Evolutionary conservation across 2,113 vertebrate species (phyloP).

Genomic region (Malaclemys terrapin): DNA sequence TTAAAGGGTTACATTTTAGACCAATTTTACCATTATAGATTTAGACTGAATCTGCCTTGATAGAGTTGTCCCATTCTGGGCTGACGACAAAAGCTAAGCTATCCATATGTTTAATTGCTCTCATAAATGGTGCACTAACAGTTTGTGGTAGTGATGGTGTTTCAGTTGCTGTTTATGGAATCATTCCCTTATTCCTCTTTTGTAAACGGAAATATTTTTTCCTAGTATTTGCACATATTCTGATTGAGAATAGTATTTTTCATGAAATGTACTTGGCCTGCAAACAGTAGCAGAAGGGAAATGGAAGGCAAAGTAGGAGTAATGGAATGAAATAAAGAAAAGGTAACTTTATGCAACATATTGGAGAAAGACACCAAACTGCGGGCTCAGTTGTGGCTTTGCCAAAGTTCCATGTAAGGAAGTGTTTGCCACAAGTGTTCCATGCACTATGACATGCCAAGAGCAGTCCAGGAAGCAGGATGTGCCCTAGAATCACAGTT

Average conservation of each 20-base stretch:
- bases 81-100: conserved; percentile 61
- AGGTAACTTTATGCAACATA: background rate
- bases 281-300: conserved; percentile 39
- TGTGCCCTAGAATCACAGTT: background rate
- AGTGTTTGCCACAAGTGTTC: background rate
- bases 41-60: conserved; percentile 60
- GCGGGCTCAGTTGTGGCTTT: background rate
- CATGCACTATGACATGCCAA: background rate
- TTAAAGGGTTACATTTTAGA: conserved; percentile 48
- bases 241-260: conserved; percentile 2
- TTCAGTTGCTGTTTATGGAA: conserved; percentile 65
- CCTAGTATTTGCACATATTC: background rate
- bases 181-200: conserved; percentile 57
- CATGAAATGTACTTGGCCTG: conserved; percentile 20
- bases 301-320: background rate
- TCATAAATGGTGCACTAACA: conserved; percentile 67
- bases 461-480: background rate
- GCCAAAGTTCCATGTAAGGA: background rate
- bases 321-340: background rate
- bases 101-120: conserved; percentile 72
- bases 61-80: conserved; percentile 45
- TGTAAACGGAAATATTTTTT: conserved; percentile 50
- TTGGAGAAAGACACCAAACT: background rate
- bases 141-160: conserved; percentile 27
- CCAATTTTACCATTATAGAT: conserved; percentile 50